Evolutionary conservation across 2,797 vertebrate genomes (phyloP).

Genomic region (Rhabdomys pumilio): DNA sequence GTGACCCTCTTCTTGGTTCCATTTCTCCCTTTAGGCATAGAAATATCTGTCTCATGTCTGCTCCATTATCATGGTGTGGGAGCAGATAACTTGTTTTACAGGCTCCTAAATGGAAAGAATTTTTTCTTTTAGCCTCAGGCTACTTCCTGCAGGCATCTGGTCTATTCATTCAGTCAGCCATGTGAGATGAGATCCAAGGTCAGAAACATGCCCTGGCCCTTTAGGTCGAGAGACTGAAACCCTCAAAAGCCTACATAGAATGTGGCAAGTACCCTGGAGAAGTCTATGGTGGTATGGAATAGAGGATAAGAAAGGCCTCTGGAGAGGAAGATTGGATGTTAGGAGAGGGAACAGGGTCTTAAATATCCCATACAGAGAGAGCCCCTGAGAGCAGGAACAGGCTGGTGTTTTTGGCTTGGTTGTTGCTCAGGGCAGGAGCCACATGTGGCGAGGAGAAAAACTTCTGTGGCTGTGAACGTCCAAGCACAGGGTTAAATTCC

Average conservation of each 20-base stretch:
- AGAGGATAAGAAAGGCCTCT: background rate
- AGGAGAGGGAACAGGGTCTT: background rate
- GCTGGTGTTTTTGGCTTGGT: background rate
- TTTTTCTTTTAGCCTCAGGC: background rate
- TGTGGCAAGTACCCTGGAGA: background rate
- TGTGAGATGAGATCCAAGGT: background rate
- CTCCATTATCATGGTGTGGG: background rate
- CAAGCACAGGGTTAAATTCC: background rate
- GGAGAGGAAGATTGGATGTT: background rate
- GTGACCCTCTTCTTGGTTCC: background rate
- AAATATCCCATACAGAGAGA: background rate
- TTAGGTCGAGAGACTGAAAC: background rate
- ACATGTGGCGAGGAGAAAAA: background rate
- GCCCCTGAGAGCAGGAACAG: background rate
- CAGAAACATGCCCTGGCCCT: background rate
- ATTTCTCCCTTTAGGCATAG: background rate
- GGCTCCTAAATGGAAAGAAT: background rate
- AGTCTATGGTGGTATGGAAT: background rate
- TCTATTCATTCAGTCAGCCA: background rate
- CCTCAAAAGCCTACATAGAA: background rate
- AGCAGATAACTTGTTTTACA: conserved; percentile 15
- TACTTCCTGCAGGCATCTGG: background rate
- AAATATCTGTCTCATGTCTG: background rate
- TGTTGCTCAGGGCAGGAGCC: background rate
- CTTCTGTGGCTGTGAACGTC: background rate